Percentiles rank a stretch among this genome's conserved stretches.
phyloP scores from a whole-genome alignment of 2,113 vertebrate genomes.

The Colius striatus region DNA sequence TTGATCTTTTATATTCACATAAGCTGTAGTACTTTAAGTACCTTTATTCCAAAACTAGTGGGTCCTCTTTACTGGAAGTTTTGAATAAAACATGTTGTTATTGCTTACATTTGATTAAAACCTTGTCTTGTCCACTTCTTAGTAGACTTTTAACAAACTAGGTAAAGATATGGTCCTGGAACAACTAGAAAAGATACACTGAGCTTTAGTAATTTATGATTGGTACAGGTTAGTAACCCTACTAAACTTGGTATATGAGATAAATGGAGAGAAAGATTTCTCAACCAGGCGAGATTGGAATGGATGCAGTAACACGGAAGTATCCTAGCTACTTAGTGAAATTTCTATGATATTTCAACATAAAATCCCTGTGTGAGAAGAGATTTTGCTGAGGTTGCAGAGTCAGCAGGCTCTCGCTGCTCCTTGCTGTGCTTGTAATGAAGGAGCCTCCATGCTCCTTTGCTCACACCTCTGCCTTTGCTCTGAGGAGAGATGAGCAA shows the following conservation, averaged over 20 bases:
- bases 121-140: conserved; percentile 66
- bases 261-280: not conserved
- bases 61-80: conserved; percentile 94
- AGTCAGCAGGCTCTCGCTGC: rapidly evolving
- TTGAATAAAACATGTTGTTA: conserved; percentile 94
- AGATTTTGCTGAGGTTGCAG: not conserved
- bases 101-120: conserved; percentile 82
- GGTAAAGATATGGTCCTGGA: not conserved
- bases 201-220: not conserved
- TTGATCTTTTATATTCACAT: conserved; percentile 88
- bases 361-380: not conserved
- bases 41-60: conserved; percentile 94
- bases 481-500: not conserved
- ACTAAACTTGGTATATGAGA: not conserved
- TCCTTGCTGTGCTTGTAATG: not conserved
- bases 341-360: not conserved
- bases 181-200: not conserved
- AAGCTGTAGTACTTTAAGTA: conserved; percentile 86
- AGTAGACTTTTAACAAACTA: conserved; percentile 10
- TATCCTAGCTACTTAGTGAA: not conserved
- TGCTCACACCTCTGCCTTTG: not conserved
- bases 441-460: not conserved
- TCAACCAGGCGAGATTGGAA: not conserved
- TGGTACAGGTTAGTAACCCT: conserved; percentile 14
- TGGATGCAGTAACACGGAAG: not conserved